These are phyloP conservation scores for Microctenopoma stevenorrisi DNA, from an alignment of 2,797 vertebrate species.

Conservation along the genomic window DNA sequence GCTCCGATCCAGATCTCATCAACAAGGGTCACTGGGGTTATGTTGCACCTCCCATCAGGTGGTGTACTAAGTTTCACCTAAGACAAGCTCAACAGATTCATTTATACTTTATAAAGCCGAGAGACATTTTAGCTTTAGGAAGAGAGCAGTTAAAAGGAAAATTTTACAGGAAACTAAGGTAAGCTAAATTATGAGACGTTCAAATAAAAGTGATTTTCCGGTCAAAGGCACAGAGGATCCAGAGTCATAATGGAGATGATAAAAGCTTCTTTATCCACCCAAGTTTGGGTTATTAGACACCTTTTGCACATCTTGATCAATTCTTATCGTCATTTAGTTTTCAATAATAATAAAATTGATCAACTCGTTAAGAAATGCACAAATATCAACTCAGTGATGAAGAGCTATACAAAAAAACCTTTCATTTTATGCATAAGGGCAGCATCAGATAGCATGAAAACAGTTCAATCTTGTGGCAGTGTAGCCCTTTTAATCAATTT, in stretches of 20 bases:
- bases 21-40: slow-evolving; percentile 29
- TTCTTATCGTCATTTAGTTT: background rate
- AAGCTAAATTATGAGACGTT: background rate
- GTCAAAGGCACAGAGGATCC: background rate
- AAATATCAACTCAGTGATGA: background rate
- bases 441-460: background rate
- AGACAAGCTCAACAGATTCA: slow-evolving; percentile 13
- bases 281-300: background rate
- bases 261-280: background rate
- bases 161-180: background rate
- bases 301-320: background rate
- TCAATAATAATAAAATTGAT: background rate
- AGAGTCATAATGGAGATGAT: background rate
- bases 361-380: background rate
- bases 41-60: slow-evolving; percentile 38
- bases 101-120: slow-evolving; percentile 9
- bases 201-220: background rate
- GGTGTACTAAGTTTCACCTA: slow-evolving; percentile 44
- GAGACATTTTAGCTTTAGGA: slow-evolving; percentile 10
- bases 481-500: background rate
- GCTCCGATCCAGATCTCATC: slow-evolving; percentile 52
- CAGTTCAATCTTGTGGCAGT: background rate
- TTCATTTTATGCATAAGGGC: slow-evolving; percentile 22
- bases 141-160: background rate
- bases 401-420: slow-evolving; percentile 2